A percentile compares a stretch with the other conserved stretches of the same genome.
Conservation (phyloP, 2,888 invertebrate species). For the Rhaphigaster nebulosa region DNA sequence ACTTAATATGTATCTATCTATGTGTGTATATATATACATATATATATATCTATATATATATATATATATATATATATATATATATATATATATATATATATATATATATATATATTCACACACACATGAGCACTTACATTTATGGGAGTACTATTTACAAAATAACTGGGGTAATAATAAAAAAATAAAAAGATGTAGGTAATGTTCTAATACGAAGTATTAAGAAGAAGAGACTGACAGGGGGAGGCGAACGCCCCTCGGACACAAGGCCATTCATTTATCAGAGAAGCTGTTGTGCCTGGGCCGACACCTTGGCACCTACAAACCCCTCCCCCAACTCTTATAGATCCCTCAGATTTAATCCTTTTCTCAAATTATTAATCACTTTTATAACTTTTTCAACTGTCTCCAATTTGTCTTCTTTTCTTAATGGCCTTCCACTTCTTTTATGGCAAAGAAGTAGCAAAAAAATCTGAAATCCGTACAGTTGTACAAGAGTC, state of each 20-base stretch:
- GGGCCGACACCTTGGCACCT: not conserved
- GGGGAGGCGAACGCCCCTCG: not conserved
- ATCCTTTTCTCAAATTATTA: conserved; percentile 19
- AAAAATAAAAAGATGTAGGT: no score
- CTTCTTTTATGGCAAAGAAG: not conserved
- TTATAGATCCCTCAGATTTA: not conserved
- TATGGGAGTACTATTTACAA: no score
- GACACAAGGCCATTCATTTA: conserved; percentile 17
- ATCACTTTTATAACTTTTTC: conserved; percentile 39
- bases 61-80: no score
- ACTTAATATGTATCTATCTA: no score
- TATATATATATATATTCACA: no score
- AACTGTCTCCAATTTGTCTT: conserved; percentile 10
- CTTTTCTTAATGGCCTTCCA: not conserved
- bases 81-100: no score
- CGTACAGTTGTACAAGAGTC: not conserved
- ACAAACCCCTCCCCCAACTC: not conserved
- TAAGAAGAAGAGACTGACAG: not conserved
- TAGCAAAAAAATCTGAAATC: not conserved
- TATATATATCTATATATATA: no score
- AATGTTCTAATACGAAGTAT: not conserved
- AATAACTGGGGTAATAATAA: no score
- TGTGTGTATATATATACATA: no score
- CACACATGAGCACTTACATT: no score
- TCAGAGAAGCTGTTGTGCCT: not conserved